phyloP scores from a whole-genome alignment of 2,797 vertebrate species.

The Coracias cyanogaster region DNA sequence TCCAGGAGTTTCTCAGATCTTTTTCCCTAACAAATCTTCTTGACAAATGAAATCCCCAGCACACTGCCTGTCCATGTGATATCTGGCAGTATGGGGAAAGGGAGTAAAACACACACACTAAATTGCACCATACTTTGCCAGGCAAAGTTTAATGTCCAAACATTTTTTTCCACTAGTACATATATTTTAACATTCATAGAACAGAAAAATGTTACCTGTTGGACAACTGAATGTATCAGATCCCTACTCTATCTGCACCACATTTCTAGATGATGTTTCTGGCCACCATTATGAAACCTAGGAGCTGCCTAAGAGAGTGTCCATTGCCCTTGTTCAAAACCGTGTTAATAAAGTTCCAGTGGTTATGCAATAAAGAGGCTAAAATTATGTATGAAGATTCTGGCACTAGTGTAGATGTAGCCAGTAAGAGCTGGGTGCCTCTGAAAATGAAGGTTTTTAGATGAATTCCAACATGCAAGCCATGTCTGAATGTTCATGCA shows the following conservation, averaged over 20 bases:
- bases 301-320: neutral
- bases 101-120: neutral
- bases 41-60: neutral
- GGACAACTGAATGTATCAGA: neutral
- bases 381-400: neutral
- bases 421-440: neutral
- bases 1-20: neutral
- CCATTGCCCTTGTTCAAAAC: neutral
- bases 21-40: neutral
- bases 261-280: neutral
- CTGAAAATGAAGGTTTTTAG: neutral
- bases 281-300: neutral
- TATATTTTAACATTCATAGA: neutral
- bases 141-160: neutral
- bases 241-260: neutral
- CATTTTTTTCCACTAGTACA: neutral
- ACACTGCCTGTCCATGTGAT: neutral
- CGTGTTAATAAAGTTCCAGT: neutral
- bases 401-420: neutral
- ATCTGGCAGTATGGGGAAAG: neutral
- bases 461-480: neutral
- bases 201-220: neutral
- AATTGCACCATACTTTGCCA: neutral
- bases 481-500: neutral
- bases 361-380: neutral